Percentiles rank a stretch among this genome's conserved stretches.
Evolutionary conservation across 2,797 vertebrate genomes (phyloP).

Genomic region (Tapera naevia): DNA sequence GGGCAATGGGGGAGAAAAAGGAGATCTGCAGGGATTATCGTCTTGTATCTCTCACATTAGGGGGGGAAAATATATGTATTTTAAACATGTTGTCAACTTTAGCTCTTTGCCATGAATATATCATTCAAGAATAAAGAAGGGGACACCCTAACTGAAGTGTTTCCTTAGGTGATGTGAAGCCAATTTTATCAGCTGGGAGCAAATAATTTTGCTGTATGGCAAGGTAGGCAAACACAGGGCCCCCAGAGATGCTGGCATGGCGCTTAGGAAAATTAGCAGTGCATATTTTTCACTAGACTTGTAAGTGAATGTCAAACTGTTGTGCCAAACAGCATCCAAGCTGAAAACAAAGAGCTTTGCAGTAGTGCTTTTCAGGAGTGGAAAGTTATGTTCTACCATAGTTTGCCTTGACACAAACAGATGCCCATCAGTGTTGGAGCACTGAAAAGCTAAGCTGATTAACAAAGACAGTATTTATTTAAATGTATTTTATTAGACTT

Average conservation of each 20-base stretch:
- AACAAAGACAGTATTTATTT: neutral
- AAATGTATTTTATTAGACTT: neutral
- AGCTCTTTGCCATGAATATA: conserved; percentile 43
- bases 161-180: conserved; percentile 30
- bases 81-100: conserved; percentile 48
- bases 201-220: conserved; percentile 19
- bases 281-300: conserved; percentile 35
- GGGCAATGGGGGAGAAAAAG: conserved; percentile 70
- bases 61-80: neutral
- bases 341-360: conserved; percentile 14
- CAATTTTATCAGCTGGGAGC: conserved; percentile 57
- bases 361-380: neutral
- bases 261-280: conserved; percentile 62
- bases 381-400: neutral
- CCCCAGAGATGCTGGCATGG: conserved; percentile 10
- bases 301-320: conserved; percentile 32
- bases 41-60: conserved; percentile 60
- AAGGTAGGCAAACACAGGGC: neutral
- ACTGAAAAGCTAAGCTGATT: neutral
- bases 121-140: neutral
- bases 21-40: conserved; percentile 76
- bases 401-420: neutral
- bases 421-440: neutral
- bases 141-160: neutral
- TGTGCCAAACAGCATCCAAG: conserved; percentile 18